Evolutionary conservation across 2,113 vertebrate genomes (phyloP).

Genomic region (Microcebus griseorufus): DNA sequence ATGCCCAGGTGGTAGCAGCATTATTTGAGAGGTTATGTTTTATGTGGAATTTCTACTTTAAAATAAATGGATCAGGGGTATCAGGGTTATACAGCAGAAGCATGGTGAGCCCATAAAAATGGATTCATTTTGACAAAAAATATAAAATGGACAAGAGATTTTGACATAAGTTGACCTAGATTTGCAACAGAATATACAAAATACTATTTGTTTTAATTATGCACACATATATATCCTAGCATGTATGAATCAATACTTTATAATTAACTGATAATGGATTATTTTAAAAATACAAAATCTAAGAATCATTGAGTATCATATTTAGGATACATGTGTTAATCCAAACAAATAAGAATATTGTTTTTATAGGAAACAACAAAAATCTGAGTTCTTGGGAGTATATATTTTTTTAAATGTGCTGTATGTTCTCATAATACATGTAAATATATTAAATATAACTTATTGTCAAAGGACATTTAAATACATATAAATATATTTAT

Average conservation of each 20-base stretch:
- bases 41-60: neutral
- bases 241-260: neutral
- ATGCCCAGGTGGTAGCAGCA: neutral
- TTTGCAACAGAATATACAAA: neutral
- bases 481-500: neutral
- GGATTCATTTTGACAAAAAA: neutral
- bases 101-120: neutral
- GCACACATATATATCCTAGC: neutral
- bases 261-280: neutral
- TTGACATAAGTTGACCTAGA: neutral
- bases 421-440: neutral
- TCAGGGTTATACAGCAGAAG: too few relatives aligned
- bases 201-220: neutral
- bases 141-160: neutral
- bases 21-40: neutral
- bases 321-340: neutral
- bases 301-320: neutral
- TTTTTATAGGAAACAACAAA: neutral
- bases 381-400: neutral
- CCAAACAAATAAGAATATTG: neutral
- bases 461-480: neutral
- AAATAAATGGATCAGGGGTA: too few relatives aligned
- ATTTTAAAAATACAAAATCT: neutral
- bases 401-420: neutral
- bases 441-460: neutral